These are phyloP conservation scores for Brachystomella parvula DNA, from an alignment of 1,140 invertebrate species.

Conservation along the genomic window DNA sequence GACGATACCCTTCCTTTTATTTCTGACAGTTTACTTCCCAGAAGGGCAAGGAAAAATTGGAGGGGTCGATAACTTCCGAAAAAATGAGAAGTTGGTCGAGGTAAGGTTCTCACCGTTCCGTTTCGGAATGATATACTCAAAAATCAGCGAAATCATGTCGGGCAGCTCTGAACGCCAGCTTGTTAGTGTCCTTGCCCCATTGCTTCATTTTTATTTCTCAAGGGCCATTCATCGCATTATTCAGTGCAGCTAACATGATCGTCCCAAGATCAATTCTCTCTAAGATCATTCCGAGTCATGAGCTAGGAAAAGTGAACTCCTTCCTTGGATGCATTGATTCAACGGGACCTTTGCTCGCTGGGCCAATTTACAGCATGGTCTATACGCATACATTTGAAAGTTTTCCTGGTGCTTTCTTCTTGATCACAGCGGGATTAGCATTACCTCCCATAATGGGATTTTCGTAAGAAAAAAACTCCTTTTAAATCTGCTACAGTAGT, in stretches of 20 bases:
- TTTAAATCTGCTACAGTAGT: background rate
- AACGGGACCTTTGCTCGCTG: conserved; percentile 25
- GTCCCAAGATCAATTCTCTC: conserved; percentile 70
- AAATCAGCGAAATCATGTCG: background rate
- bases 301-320: conserved; percentile 45
- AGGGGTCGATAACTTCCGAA: no score
- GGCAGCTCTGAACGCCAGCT: background rate
- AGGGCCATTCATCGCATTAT: conserved; percentile 65
- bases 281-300: conserved; percentile 64
- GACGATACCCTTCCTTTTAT: no score
- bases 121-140: no score
- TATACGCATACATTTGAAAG: conserved; percentile 27
- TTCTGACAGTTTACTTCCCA: no score
- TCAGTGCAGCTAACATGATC: conserved; percentile 70
- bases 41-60: no score
- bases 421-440: conserved; percentile 21
- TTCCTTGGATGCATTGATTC: conserved; percentile 35
- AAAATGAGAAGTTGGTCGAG: no score
- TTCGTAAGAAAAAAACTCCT: conserved; percentile 17
- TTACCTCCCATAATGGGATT: conserved; percentile 19
- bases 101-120: no score
- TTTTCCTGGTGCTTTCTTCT: conserved; percentile 36
- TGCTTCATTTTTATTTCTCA: conserved; percentile 39
- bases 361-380: conserved; percentile 27
- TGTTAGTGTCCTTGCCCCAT: background rate